These are phyloP conservation scores for Myotis yumanensis DNA, from an alignment of 2,113 vertebrate genomes.

Conservation along the genomic window DNA sequence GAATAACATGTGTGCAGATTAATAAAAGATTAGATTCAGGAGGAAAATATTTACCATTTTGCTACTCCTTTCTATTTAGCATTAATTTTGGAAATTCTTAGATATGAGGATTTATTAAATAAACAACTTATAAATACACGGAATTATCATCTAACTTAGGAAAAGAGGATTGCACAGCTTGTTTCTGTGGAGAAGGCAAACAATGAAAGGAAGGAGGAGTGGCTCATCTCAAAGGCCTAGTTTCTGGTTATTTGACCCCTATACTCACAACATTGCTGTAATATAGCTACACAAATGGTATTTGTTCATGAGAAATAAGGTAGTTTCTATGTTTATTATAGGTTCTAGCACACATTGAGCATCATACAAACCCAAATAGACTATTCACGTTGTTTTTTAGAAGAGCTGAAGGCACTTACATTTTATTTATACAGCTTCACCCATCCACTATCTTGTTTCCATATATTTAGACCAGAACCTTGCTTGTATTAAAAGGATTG, in stretches of 20 bases:
- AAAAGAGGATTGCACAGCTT: neutral
- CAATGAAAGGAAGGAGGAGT: conserved; percentile 50
- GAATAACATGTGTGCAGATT: conserved; percentile 72
- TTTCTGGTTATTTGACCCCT: conserved; percentile 36
- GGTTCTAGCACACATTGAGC: neutral
- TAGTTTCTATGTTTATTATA: conserved; percentile 49
- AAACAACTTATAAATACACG: neutral
- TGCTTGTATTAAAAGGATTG: conserved; percentile 41
- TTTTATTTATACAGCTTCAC: conserved; percentile 42
- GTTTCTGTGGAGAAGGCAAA: conserved; percentile 50
- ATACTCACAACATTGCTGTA: neutral
- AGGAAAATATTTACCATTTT: conserved; percentile 57
- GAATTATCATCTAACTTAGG: conserved; percentile 53
- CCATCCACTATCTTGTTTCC: conserved; percentile 21
- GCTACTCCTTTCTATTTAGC: conserved; percentile 59
- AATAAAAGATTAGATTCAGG: conserved; percentile 66
- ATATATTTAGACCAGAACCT: neutral
- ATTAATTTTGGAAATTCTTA: conserved; percentile 59
- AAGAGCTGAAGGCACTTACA: neutral
- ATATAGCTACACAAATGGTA: conserved; percentile 5
- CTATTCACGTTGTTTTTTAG: neutral
- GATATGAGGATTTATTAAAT: conserved; percentile 38
- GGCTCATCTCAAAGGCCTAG: neutral
- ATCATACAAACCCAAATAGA: conserved; percentile 33
- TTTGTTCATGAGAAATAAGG: conserved; percentile 24